Evolutionary conservation across 2,888 invertebrate species (phyloP).

Genomic region (Chloroclystis v-ata): DNA sequence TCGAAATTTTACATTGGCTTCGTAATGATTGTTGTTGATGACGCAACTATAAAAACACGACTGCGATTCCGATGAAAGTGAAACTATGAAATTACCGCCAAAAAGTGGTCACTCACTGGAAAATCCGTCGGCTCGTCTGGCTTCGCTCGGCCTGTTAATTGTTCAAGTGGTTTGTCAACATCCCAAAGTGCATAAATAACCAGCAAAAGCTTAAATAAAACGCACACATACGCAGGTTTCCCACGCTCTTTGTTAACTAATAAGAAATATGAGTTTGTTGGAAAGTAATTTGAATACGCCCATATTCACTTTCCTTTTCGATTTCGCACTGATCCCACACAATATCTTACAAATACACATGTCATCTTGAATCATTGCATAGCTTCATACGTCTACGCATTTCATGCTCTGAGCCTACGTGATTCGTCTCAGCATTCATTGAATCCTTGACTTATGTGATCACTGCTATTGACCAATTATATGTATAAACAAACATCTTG

Average conservation of each 20-base stretch:
- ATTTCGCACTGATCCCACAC: conserved; percentile 10
- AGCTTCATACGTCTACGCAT: not conserved
- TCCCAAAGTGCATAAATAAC: conserved; percentile 32
- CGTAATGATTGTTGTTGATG: conserved; percentile 11
- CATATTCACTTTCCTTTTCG: conserved; percentile 27
- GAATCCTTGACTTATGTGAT: conserved; percentile 1
- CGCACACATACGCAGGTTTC: conserved; percentile 23
- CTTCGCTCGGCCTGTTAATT: conserved; percentile 31
- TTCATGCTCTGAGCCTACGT: conserved; percentile 1
- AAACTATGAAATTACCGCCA: conserved; percentile 55
- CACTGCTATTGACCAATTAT: not conserved
- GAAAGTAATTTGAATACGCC: conserved; percentile 28
- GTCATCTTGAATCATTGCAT: not conserved
- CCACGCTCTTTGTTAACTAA: conserved; percentile 6
- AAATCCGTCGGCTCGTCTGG: conserved; percentile 23
- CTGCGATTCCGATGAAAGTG: conserved; percentile 51
- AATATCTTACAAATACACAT: not conserved
- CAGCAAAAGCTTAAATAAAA: conserved; percentile 52
- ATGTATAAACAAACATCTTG: not conserved
- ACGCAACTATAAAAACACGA: conserved; percentile 36
- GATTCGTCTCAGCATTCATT: conserved; percentile 15
- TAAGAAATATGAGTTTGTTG: conserved; percentile 32
- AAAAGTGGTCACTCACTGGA: conserved; percentile 50
- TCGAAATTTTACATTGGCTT: too few relatives aligned
- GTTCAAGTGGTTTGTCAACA: conserved; percentile 51